These are phyloP conservation scores for Cariama cristata DNA, from an alignment of 2,113 vertebrate species.

Conservation along the genomic window DNA sequence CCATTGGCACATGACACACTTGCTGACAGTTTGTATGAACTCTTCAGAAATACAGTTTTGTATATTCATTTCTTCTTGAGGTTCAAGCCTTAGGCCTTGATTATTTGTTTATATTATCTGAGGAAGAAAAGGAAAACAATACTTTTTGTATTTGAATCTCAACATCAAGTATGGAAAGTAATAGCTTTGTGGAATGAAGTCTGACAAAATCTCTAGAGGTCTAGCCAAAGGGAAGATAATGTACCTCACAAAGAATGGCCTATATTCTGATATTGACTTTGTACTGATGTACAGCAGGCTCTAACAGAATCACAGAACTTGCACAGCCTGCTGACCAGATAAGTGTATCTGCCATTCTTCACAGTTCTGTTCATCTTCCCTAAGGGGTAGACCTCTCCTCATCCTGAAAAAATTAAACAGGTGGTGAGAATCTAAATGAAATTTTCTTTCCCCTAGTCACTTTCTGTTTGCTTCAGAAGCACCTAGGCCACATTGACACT, in stretches of 20 bases:
- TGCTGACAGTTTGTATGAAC: neutral
- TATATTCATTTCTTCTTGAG: neutral
- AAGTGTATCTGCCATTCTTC: neutral
- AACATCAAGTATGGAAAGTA: neutral
- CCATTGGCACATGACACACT: neutral
- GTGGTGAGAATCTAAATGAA: neutral
- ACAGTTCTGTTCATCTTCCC: neutral
- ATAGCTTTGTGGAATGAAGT: neutral
- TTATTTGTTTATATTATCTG: neutral
- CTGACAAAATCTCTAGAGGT: neutral
- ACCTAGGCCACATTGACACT: neutral
- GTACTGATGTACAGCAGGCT: neutral
- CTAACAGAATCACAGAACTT: neutral
- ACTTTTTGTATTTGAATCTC: neutral
- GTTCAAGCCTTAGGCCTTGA: neutral
- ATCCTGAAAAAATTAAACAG: neutral
- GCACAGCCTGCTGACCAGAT: neutral
- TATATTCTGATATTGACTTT: neutral
- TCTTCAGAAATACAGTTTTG: neutral
- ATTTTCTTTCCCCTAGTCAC: neutral
- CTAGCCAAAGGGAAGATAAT: neutral
- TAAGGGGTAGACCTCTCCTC: neutral
- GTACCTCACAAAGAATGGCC: neutral
- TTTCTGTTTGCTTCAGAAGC: neutral
- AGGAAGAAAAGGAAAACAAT: accelerated